A percentile compares a stretch with the other conserved stretches of the same genome.
Evolutionary conservation across 2,888 invertebrate genomes (phyloP).

Genomic region (Suillia variegata): DNA sequence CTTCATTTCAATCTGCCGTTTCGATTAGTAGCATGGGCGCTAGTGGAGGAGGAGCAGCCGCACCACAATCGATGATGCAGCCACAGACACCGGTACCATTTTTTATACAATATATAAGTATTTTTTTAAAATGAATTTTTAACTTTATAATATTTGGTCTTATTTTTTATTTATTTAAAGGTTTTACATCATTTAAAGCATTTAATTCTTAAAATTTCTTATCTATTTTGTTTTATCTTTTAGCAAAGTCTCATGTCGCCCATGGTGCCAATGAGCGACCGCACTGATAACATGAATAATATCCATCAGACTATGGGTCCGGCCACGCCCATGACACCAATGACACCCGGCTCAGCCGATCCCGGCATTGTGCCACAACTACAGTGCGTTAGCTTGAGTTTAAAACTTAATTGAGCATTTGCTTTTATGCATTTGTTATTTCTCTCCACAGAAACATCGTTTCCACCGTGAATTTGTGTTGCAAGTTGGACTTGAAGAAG

Average conservation of each 20-base stretch:
- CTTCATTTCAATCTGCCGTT: slow-evolving; percentile 64
- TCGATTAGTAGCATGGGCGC: slow-evolving; percentile 10
- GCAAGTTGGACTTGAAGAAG: slow-evolving; percentile 93
- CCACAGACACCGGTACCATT: slow-evolving; percentile 90
- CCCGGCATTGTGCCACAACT: slow-evolving; percentile 89
- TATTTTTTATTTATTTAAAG: slow-evolving; percentile 44
- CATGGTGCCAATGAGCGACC: slow-evolving; percentile 68
- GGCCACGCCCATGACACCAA: slow-evolving; percentile 79
- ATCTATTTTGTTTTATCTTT: slow-evolving; percentile 40
- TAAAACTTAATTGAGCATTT: background rate
- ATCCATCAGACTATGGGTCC: slow-evolving; percentile 71
- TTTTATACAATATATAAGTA: no score
- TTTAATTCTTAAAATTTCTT: no score
- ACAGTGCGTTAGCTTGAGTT: slow-evolving; percentile 43
- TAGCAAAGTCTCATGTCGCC: slow-evolving; percentile 88
- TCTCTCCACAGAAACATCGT: slow-evolving; percentile 84
- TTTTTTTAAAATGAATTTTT: no score
- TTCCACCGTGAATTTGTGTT: slow-evolving; percentile 94
- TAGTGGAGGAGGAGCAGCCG: slow-evolving; percentile 55
- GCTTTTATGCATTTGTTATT: background rate
- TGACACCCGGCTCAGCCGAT: slow-evolving; percentile 92
- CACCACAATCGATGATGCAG: slow-evolving; percentile 86
- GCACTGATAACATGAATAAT: slow-evolving; percentile 51
- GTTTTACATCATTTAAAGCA: background rate
- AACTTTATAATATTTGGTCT: no score